phyloP scores from a whole-genome alignment of 1,140 invertebrate genomes.

The Oryctes rhinoceros region DNA sequence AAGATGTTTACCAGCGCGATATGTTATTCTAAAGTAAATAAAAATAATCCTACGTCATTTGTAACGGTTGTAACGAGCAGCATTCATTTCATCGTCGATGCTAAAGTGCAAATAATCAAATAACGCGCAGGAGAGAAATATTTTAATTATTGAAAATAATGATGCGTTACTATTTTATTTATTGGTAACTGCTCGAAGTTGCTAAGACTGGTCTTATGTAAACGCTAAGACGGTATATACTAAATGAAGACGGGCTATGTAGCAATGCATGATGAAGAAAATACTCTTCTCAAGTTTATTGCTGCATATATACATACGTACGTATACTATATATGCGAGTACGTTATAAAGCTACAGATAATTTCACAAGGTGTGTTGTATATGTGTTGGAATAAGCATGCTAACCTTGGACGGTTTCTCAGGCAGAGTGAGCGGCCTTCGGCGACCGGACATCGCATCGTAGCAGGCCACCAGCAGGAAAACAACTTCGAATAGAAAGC shows the following conservation, averaged over 20 bases:
- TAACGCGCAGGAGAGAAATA: not conserved
- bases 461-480: conserved; percentile 42
- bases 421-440: conserved; percentile 51
- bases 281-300: conserved; percentile 33
- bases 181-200: conserved; percentile 11
- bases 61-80: conserved; percentile 5
- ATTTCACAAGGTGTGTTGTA: conserved; percentile 42
- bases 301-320: conserved; percentile 27
- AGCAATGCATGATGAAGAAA: conserved; percentile 24
- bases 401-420: conserved; percentile 53
- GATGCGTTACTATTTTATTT: conserved; percentile 19
- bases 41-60: conserved; percentile 3
- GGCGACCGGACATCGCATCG: conserved; percentile 45
- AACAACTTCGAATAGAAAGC: conserved; percentile 43
- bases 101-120: not conserved
- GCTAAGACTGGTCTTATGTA: conserved; percentile 12
- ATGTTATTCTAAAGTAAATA: conserved; percentile 19
- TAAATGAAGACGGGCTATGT: conserved; percentile 31
- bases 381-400: conserved; percentile 42
- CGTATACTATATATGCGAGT: conserved; percentile 26
- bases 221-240: conserved; percentile 10
- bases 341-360: conserved; percentile 39
- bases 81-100: not conserved
- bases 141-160: conserved; percentile 24
- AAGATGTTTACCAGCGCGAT: not conserved